A percentile compares a stretch with the other conserved stretches of the same genome.
phyloP scores from a whole-genome alignment of 2,888 invertebrate species.

The Periphyllus acericola region DNA sequence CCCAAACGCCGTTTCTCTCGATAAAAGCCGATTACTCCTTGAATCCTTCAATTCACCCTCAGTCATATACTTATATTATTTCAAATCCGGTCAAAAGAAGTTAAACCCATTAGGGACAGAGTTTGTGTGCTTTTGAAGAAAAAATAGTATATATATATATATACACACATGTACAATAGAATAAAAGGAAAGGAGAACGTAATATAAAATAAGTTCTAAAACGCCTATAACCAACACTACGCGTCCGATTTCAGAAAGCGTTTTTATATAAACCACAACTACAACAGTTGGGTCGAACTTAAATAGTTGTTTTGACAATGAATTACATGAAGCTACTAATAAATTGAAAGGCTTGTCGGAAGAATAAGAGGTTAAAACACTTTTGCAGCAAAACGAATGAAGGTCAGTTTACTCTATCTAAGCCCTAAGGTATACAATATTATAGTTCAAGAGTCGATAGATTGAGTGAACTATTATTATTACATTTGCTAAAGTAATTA shows the following conservation, averaged over 20 bases:
- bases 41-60: slow-evolving; percentile 17
- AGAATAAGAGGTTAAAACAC: background rate
- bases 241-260: slow-evolving; percentile 35
- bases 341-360: background rate
- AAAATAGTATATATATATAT: background rate
- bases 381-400: background rate
- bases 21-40: slow-evolving; percentile 54
- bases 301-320: slow-evolving; percentile 37
- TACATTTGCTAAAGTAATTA: background rate
- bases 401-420: background rate
- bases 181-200: slow-evolving; percentile 27
- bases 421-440: background rate
- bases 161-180: slow-evolving; percentile 1
- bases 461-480: background rate
- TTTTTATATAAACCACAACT: slow-evolving; percentile 27
- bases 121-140: slow-evolving; percentile 22
- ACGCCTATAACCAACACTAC: slow-evolving; percentile 26
- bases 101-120: slow-evolving; percentile 26
- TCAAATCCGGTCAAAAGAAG: slow-evolving; percentile 39
- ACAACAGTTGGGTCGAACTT: background rate
- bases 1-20: slow-evolving; percentile 5
- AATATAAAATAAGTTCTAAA: slow-evolving; percentile 37
- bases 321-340: background rate
- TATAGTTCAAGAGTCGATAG: background rate
- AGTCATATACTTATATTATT: slow-evolving; percentile 50